Evolutionary conservation across 1,140 invertebrate species (phyloP).

Genomic region (Aphis craccivora): DNA sequence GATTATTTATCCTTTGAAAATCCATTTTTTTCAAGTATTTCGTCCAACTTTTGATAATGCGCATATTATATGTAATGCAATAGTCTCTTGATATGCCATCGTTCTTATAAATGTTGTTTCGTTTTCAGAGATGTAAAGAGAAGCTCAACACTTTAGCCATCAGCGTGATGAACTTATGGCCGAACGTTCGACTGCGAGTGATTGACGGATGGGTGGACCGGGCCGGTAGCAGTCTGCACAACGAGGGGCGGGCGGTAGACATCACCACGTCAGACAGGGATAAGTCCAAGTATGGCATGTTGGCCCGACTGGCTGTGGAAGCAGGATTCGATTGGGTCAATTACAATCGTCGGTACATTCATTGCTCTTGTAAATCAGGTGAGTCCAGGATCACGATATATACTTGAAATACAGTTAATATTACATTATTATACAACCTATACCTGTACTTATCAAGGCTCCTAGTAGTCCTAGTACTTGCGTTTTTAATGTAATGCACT

Average conservation of each 20-base stretch:
- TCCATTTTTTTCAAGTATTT: neutral
- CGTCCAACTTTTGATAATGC: neutral
- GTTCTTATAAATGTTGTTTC: neutral
- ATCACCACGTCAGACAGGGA: constrained; percentile 94
- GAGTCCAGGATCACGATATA: constrained; percentile 61
- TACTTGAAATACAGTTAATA: neutral
- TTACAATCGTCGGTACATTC: constrained; percentile 94
- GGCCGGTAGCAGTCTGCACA: constrained; percentile 86
- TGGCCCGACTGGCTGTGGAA: constrained; percentile 93
- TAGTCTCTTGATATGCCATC: neutral
- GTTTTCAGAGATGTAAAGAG: constrained; percentile 87
- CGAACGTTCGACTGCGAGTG: constrained; percentile 87
- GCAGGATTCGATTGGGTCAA: constrained; percentile 99
- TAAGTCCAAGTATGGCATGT: constrained; percentile 91
- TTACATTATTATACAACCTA: too few species aligned
- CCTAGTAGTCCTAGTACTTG: neutral
- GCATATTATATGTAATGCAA: neutral
- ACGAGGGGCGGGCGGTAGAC: constrained; percentile 95
- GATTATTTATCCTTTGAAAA: neutral
- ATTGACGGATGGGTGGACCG: constrained; percentile 97
- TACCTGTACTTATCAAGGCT: neutral
- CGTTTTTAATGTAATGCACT: too few species aligned
- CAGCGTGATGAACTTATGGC: constrained; percentile 98
- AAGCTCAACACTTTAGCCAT: constrained; percentile 93
- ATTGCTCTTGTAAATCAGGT: constrained; percentile 98